phyloP scores from a whole-genome alignment of 2,113 vertebrate genomes.

The Ammodytes marinus region DNA sequence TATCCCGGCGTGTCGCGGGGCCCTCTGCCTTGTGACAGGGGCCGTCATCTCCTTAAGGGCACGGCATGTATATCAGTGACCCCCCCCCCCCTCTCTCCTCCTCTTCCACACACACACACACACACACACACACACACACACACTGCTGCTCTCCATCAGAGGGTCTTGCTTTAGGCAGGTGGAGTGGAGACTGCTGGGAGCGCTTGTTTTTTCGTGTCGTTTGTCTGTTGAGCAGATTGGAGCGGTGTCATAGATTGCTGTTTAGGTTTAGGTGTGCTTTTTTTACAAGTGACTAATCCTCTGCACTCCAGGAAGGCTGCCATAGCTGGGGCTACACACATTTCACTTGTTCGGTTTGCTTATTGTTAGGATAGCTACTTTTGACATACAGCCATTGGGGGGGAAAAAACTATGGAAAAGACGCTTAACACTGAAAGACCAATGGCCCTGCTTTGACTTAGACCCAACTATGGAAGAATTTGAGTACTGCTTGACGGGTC shows the following conservation, averaged over 20 bases:
- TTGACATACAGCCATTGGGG: background rate
- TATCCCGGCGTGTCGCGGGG: conserved; percentile 94
- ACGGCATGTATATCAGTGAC: conserved; percentile 95
- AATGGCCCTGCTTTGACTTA: background rate
- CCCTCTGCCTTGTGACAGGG: conserved; percentile 91
- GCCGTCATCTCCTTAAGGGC: conserved; percentile 99
- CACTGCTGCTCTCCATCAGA: conserved; percentile 90
- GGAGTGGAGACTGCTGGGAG: conserved; percentile 53
- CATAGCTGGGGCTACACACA: background rate
- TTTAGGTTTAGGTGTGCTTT: conserved; percentile 3
- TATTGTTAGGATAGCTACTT: background rate
- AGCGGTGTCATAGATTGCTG: background rate
- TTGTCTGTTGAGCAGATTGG: conserved; percentile 36
- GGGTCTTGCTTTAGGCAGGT: conserved; percentile 82
- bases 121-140: conserved; percentile 81
- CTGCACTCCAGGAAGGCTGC: background rate
- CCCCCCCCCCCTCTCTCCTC: conserved; percentile 48
- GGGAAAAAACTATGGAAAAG: background rate
- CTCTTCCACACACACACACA: conserved; percentile 15
- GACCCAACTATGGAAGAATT: background rate
- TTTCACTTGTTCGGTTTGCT: background rate
- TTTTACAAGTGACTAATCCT: conserved; percentile 13
- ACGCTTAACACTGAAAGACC: background rate
- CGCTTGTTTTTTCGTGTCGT: conserved; percentile 55
- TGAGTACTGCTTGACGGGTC: too few species aligned